Conservation (phyloP, 2,888 invertebrate genomes). For the Oscheius onirici region DNA sequence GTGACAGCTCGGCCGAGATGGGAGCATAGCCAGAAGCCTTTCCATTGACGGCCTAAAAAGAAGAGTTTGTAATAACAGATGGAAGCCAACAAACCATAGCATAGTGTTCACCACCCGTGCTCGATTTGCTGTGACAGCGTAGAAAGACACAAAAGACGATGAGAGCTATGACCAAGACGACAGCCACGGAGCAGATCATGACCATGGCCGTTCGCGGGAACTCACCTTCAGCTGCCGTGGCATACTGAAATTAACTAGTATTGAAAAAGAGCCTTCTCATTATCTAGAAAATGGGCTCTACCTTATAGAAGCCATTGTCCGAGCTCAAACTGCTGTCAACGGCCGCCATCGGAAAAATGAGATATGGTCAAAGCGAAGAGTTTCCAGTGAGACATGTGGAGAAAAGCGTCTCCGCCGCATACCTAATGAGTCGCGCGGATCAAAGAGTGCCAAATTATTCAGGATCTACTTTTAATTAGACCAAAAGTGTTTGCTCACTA, state of each 20-base stretch:
- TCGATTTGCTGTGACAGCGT: constrained; percentile 56
- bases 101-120: constrained; percentile 55
- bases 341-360: background rate
- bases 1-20: constrained; percentile 65
- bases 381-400: constrained; percentile 3
- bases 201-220: constrained; percentile 63
- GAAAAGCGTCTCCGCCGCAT: constrained; percentile 11
- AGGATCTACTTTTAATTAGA: constrained; percentile 21
- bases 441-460: constrained; percentile 17
- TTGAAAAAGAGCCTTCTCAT: too few relatives aligned
- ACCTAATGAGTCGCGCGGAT: constrained; percentile 20
- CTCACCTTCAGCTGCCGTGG: constrained; percentile 26
- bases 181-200: constrained; percentile 58
- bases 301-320: constrained; percentile 17
- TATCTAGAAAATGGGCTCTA: background rate
- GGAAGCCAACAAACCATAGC: constrained; percentile 50
- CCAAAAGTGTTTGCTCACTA: background rate
- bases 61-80: background rate
- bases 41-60: constrained; percentile 29
- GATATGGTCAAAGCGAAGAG: background rate
- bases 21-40: constrained; percentile 62
- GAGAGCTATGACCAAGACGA: constrained; percentile 60
- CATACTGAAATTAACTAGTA: constrained; percentile 24
- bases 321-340: constrained; percentile 11
- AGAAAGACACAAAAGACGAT: constrained; percentile 65